phyloP scores from a whole-genome alignment of 2,797 vertebrate genomes.

The Mus caroli region DNA sequence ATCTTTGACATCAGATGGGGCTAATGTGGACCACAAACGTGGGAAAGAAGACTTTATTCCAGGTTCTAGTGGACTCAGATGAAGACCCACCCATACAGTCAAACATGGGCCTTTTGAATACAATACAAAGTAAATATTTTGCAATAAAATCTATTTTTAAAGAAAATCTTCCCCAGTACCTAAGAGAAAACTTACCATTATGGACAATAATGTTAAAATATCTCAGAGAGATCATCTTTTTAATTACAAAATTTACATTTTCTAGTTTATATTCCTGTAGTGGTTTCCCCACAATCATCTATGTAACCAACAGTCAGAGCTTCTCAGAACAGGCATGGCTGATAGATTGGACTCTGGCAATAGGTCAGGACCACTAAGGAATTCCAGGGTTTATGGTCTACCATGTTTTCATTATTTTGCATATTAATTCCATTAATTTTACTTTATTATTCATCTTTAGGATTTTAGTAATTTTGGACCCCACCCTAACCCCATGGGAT shows the following conservation, averaged over 20 bases:
- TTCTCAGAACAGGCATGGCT: neutral
- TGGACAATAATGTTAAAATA: conserved; percentile 33
- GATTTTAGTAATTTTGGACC: neutral
- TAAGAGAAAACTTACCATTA: conserved; percentile 41
- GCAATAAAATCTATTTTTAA: neutral
- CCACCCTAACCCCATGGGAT: neutral
- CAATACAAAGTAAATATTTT: conserved; percentile 36
- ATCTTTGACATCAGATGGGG: neutral
- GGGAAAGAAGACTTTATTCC: neutral
- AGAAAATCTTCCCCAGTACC: neutral
- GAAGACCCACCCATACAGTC: neutral
- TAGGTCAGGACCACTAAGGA: neutral
- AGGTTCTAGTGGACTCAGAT: neutral
- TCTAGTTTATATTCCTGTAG: neutral
- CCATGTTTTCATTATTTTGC: neutral
- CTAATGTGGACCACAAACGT: neutral
- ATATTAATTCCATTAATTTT: neutral
- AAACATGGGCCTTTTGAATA: conserved; percentile 4
- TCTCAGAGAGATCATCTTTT: neutral
- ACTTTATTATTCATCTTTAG: neutral
- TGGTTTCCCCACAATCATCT: neutral
- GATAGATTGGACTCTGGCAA: neutral
- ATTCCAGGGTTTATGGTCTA: neutral
- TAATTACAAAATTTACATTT: neutral
- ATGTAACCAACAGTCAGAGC: neutral